Evolutionary conservation across 2,113 vertebrate genomes (phyloP), one percentile per base, ranked within the genome.

Genomic region (Forbesichthys papilliferus): DNA sequence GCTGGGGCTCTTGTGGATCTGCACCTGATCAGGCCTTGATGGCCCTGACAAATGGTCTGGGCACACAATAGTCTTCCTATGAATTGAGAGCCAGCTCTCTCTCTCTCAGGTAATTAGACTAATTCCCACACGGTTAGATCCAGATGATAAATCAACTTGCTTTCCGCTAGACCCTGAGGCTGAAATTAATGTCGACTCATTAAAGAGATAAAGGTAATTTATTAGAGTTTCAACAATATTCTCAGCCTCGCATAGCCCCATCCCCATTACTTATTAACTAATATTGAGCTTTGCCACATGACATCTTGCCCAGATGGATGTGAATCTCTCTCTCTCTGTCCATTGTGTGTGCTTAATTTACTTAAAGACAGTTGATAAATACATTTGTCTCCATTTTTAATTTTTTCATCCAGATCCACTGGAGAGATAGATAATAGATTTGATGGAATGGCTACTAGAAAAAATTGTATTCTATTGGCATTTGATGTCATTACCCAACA

Each of bases 151-250:
- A 94, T 93, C 92, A 91, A 64, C 68, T 68, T 52, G 66, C 81
- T 87, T 89, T 88, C 84, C 62, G 68, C 82, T 75, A 85, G 89
- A 94, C 93, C 94, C 94, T 95, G 93, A 90, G 86, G 91, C 78
- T 85, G 89, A 94, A 94, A 94, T 94, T 90, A 94, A 94, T 93
- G 93, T 92, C 90, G 88, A 83, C 92, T 92, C 93, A 92, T 94
- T 94, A 94, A 88, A 80, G 54, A 94, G 94, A 95, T 95, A 95
- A 94, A 84, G 1, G 72, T 85, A 84, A 91, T 94, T 93, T 94
- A 92, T 92, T 92, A 83, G 80, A 79, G 66, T 83, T 88, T 89
- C 82, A 61, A 66, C 68, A 77, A 67, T 79, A 79, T 65, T 74
- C 81, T 84, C 20, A 42, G 64, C 70, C 70, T 61, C 58, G 33